Conservation (phyloP, 2,888 invertebrate species). For the Scaptomyza flava region DNA sequence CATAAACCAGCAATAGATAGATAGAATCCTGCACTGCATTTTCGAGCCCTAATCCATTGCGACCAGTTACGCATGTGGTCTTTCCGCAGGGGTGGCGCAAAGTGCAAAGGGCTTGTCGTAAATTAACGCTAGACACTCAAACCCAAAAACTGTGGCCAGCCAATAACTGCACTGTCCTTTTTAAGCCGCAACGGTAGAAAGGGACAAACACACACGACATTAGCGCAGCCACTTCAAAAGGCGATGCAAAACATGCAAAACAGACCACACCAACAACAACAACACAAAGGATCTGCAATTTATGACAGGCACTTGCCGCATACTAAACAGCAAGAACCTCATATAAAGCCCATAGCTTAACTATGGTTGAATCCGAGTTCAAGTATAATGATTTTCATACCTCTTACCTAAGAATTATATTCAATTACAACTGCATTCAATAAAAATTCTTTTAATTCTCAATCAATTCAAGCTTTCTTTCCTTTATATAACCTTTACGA, state of each 20-base stretch:
- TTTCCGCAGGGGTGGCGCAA: constrained; percentile 1
- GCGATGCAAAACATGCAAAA: constrained; percentile 63
- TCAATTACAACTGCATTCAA: neutral
- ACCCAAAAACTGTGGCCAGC: constrained; percentile 34
- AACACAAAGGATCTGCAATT: constrained; percentile 68
- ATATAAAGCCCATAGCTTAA: neutral
- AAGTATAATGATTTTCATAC: too few relatives aligned
- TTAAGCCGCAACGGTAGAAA: neutral
- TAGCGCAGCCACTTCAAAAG: constrained; percentile 59
- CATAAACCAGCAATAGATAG: constrained; percentile 4
- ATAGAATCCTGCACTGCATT: constrained; percentile 44
- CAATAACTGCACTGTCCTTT: constrained; percentile 40
- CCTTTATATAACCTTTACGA: neutral
- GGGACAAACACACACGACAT: constrained; percentile 27
- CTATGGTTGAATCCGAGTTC: neutral
- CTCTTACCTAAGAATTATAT: neutral
- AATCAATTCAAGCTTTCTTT: neutral
- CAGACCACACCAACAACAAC: constrained; percentile 33
- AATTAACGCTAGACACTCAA: constrained; percentile 64
- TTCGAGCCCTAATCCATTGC: constrained; percentile 59
- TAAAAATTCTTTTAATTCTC: neutral
- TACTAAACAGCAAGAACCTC: constrained; percentile 7
- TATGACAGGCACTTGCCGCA: constrained; percentile 52
- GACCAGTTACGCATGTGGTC: constrained; percentile 10
- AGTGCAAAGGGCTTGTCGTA: constrained; percentile 69